Evolutionary conservation across 2,888 invertebrate genomes (phyloP).

Genomic region (Napeogenes sylphis): DNA sequence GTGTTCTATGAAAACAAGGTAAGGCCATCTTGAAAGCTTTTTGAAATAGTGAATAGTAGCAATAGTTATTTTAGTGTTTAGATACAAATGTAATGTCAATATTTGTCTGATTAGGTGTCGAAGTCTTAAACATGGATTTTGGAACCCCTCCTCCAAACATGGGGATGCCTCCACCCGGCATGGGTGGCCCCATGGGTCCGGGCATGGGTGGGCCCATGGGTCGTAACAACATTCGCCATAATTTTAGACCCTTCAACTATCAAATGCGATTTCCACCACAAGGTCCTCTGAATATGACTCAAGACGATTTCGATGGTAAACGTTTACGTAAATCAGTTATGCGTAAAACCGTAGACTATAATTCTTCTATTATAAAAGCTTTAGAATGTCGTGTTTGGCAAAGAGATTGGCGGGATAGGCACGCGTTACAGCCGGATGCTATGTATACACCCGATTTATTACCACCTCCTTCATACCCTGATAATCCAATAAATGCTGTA

Average conservation of each 20-base stretch:
- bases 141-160: slow-evolving; percentile 70
- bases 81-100: slow-evolving; percentile 44
- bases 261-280: slow-evolving; percentile 74
- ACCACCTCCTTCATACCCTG: slow-evolving; percentile 95
- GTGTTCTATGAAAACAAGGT: slow-evolving; percentile 56
- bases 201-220: slow-evolving; percentile 55
- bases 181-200: slow-evolving; percentile 52
- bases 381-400: slow-evolving; percentile 97
- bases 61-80: slow-evolving; percentile 8
- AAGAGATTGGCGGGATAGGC: slow-evolving; percentile 91
- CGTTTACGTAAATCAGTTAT: slow-evolving; percentile 96
- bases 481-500: slow-evolving; percentile 97
- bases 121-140: slow-evolving; percentile 71
- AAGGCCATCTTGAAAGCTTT: slow-evolving; percentile 38
- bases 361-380: slow-evolving; percentile 94
- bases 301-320: slow-evolving; percentile 97
- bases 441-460: slow-evolving; percentile 95
- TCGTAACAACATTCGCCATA: slow-evolving; percentile 71
- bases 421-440: slow-evolving; percentile 95
- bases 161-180: slow-evolving; percentile 65
- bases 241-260: slow-evolving; percentile 71
- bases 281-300: slow-evolving; percentile 83
- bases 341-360: slow-evolving; percentile 98
- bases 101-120: slow-evolving; percentile 71
- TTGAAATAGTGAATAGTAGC: slow-evolving; percentile 9